phyloP scores from a whole-genome alignment of 1,140 invertebrate genomes.

The Apocrypta bakeri region DNA sequence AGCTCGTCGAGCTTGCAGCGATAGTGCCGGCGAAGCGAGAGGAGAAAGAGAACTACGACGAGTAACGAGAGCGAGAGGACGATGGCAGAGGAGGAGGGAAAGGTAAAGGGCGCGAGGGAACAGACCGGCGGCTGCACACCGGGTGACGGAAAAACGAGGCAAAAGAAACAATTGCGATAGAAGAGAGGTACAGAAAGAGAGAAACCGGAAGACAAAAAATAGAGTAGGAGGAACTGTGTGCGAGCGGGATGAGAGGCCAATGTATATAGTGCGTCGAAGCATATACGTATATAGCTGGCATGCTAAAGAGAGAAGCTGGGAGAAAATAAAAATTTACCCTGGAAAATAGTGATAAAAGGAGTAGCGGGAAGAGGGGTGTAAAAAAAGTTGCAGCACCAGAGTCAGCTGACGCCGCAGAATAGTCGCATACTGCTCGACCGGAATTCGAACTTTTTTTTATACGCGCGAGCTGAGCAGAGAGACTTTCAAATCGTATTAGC shows the following conservation, averaged over 20 bases:
- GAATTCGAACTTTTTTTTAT: background rate
- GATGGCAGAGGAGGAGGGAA: background rate
- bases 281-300: background rate
- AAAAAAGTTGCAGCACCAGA: constrained; percentile 4
- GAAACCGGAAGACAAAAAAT: background rate
- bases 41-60: constrained; percentile 5
- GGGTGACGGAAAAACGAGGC: constrained; percentile 4
- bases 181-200: background rate
- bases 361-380: background rate
- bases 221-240: background rate
- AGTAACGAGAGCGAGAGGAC: constrained; percentile 49
- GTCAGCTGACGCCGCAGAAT: background rate
- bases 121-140: too few species aligned
- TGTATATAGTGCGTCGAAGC: background rate
- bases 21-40: background rate
- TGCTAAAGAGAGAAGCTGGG: background rate
- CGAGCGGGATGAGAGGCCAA: background rate
- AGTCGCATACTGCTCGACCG: too few species aligned
- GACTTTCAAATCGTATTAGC: background rate
- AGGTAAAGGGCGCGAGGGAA: background rate
- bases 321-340: constrained; percentile 19
- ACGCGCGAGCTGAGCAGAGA: too few species aligned
- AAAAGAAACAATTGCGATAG: constrained; percentile 10
- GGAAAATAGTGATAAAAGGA: constrained; percentile 9
- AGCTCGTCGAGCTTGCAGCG: constrained; percentile 30